phyloP scores from a whole-genome alignment of 2,888 invertebrate genomes.

The Spicauda simplicius region DNA sequence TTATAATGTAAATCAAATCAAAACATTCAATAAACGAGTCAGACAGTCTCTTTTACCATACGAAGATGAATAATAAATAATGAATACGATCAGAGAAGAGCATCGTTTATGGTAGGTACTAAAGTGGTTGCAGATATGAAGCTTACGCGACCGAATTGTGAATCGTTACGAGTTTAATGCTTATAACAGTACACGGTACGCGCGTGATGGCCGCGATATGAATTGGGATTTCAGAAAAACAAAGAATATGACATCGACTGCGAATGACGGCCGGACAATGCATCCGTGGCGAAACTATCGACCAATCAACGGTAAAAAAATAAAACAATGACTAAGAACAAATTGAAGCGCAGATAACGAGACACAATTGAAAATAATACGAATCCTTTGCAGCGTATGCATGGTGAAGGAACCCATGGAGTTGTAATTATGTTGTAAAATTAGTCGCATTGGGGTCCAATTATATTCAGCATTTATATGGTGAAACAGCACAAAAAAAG shows the following conservation, averaged over 20 bases:
- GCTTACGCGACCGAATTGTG: constrained; percentile 48
- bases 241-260: constrained; percentile 53
- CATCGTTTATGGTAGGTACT: constrained; percentile 10
- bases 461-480: constrained; percentile 45
- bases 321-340: constrained; percentile 50
- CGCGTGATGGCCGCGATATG: constrained; percentile 68
- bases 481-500: constrained; percentile 16
- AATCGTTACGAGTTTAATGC: constrained; percentile 57
- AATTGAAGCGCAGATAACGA: constrained; percentile 32
- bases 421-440: constrained; percentile 47
- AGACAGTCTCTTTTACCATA: too few species aligned
- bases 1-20: constrained; percentile 5
- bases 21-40: too few species aligned
- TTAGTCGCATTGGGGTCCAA: constrained; percentile 42
- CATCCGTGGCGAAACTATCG: constrained; percentile 55
- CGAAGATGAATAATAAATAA: constrained; percentile 1
- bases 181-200: constrained; percentile 62
- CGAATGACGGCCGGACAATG: constrained; percentile 56
- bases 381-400: constrained; percentile 46
- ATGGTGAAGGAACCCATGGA: constrained; percentile 33
- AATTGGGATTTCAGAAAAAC: constrained; percentile 63
- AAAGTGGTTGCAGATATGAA: constrained; percentile 17
- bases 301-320: constrained; percentile 66
- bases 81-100: constrained; percentile 24
- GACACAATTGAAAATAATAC: constrained; percentile 47